A percentile compares a stretch with the other conserved stretches of the same genome.
Evolutionary conservation across 2,113 vertebrate genomes (phyloP).

Genomic region (Esox niger): DNA sequence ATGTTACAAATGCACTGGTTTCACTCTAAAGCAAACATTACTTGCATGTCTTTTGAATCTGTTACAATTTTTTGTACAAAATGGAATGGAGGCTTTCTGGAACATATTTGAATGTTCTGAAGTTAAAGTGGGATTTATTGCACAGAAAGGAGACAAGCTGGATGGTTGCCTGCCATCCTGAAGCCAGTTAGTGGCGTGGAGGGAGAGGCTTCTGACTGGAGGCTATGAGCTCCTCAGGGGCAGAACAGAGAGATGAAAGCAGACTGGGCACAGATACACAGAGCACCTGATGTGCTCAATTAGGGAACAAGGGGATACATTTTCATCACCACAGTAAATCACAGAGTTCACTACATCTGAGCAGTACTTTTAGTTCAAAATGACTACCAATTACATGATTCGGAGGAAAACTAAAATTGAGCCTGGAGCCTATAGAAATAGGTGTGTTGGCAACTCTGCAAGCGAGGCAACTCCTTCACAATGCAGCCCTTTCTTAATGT

Average conservation of each 20-base stretch:
- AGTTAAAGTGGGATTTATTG: too few relatives aligned
- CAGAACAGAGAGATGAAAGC: not conserved
- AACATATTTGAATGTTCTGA: too few relatives aligned
- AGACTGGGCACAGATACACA: not conserved
- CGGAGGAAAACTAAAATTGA: not conserved
- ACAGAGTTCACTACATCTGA: not conserved
- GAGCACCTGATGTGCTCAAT: slow-evolving; percentile 1
- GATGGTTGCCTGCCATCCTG: too few relatives aligned
- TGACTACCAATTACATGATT: not conserved
- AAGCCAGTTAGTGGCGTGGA: too few relatives aligned
- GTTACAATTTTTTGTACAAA: too few relatives aligned
- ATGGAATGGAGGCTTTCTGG: too few relatives aligned
- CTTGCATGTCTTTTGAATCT: too few relatives aligned
- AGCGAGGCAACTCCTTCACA: not conserved
- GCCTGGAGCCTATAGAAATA: not conserved
- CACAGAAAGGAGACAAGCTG: too few relatives aligned
- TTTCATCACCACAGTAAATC: not conserved
- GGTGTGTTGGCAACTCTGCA: not conserved
- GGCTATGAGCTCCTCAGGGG: too few relatives aligned
- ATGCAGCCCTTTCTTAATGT: not conserved
- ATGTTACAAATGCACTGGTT: too few relatives aligned
- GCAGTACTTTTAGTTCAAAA: not conserved
- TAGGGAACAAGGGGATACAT: not conserved
- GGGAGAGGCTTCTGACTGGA: too few relatives aligned
- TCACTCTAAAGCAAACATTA: too few relatives aligned